Base-by-base conservation (phyloP, 2,888 invertebrate genomes). In the Poecilus cupreus region DNA sequence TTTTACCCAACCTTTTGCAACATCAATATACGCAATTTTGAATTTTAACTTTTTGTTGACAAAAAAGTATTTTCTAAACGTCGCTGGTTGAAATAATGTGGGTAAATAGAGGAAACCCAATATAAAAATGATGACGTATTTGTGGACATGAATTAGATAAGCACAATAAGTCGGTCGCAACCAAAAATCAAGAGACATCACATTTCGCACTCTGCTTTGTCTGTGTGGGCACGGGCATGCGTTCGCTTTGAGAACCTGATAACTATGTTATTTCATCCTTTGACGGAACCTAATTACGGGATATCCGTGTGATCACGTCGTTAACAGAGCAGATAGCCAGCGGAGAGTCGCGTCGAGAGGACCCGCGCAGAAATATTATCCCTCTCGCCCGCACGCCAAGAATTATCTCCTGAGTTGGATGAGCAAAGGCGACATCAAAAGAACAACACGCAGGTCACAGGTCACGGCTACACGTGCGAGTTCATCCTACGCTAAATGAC, bases 211-310 rank as follows among this genome's bases (percentile, higher is more conserved):
- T 20, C 43, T 20, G 20, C 43, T 72, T 46, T 72, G 72, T 72
- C 22, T n/a, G n/a, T n/a, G n/a, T n/a, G n/a, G n/a, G n/a, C 72
- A 5, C 13, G 49, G 72, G 24, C 54, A 22, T 26, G 60, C 60
- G 22, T 68, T 60, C 68, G 24, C 75, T 75, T 75, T 75, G 75
- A 51, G 75, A 75, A 75, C 77, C 22, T 77, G 60, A 77, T 60
- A 77, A 57, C 57, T 77, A 22, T 64, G 77, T 77, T 77, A 77
- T 77, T 60, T 43, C 60, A 77, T 77, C 46, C 77, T 77, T 77
- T 77, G 77, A 77, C 64, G 60, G 16, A 77, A 77, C 77, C 60
- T 77, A 77, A 77, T 77, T 77, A 77, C 64, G 24, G 11, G 39
- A 46, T 77, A 60, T 60, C 60, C 77, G 39, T 77, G 43, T 77